Evolutionary conservation across 2,797 vertebrate genomes (phyloP).

Genomic region (Tenualosa ilisha): DNA sequence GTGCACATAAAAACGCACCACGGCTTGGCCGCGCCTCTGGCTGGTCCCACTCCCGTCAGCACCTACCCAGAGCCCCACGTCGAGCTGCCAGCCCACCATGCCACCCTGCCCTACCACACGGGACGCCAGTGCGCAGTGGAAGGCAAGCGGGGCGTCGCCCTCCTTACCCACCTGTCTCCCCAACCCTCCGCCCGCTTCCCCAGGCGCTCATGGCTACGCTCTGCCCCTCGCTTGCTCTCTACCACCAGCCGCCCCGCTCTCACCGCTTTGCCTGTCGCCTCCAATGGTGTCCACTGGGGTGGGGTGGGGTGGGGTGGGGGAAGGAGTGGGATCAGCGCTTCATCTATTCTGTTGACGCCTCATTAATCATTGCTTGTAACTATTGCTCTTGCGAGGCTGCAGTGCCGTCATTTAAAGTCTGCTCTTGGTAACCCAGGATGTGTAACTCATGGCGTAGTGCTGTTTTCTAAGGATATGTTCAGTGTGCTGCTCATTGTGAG

Average conservation of each 20-base stretch:
- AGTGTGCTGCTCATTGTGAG: neutral
- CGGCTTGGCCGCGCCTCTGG: slow-evolving; percentile 83
- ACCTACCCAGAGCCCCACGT: slow-evolving; percentile 89
- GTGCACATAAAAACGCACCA: slow-evolving; percentile 99
- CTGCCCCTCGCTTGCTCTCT: slow-evolving; percentile 53
- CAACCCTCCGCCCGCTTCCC: neutral
- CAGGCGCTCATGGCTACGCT: neutral
- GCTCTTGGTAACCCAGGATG: neutral
- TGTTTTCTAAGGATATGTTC: neutral
- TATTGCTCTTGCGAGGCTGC: neutral
- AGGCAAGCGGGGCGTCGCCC: slow-evolving; percentile 88
- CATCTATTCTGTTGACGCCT: slow-evolving; percentile 49
- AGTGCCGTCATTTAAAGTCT: neutral
- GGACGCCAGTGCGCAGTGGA: slow-evolving; percentile 99
- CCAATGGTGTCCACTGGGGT: neutral
- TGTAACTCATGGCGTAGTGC: neutral
- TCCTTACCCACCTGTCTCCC: slow-evolving; percentile 46
- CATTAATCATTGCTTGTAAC: neutral
- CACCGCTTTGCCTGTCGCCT: slow-evolving; percentile 31
- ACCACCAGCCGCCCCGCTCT: slow-evolving; percentile 54
- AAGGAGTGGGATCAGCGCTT: slow-evolving; percentile 34
- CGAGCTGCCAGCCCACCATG: slow-evolving; percentile 94
- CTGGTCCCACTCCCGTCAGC: slow-evolving; percentile 70
- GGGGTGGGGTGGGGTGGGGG: neutral
- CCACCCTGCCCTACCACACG: slow-evolving; percentile 93